Conservation (phyloP, 2,113 vertebrate genomes). For the Empidonax traillii region DNA sequence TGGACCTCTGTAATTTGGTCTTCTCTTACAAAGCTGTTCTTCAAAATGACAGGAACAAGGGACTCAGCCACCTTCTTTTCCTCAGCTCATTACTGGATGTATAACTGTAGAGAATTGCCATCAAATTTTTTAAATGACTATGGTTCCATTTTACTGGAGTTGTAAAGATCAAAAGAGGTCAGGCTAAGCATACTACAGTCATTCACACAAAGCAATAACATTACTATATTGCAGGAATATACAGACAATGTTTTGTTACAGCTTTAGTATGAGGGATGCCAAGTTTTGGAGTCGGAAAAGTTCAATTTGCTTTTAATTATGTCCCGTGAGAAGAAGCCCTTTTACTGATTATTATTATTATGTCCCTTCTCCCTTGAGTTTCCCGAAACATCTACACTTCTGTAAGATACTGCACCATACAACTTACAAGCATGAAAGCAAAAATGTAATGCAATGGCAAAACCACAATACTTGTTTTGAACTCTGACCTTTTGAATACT, state of each 20-base stretch:
- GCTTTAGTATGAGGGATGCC: neutral
- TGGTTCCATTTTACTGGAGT: neutral
- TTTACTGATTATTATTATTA: neutral
- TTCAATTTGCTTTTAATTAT: neutral
- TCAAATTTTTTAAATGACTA: neutral
- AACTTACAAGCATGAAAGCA: neutral
- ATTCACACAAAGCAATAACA: neutral
- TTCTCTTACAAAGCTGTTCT: neutral
- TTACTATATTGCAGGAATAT: neutral
- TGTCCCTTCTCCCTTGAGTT: neutral
- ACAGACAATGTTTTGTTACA: neutral
- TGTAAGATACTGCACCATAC: neutral
- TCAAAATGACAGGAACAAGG: neutral
- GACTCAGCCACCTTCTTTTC: neutral
- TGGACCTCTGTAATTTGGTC: neutral
- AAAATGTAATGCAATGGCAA: neutral
- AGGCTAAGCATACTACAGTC: neutral
- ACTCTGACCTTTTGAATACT: neutral
- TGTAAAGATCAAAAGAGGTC: neutral
- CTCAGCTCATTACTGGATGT: neutral
- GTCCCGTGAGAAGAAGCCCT: neutral
- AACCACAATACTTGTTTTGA: neutral
- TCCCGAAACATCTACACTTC: neutral
- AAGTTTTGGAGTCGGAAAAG: neutral
- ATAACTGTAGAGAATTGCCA: neutral